Evolutionary conservation across 2,113 vertebrate species (phyloP), one percentile per base, ranked within the genome.

Genomic region (Microtus oregoni): DNA sequence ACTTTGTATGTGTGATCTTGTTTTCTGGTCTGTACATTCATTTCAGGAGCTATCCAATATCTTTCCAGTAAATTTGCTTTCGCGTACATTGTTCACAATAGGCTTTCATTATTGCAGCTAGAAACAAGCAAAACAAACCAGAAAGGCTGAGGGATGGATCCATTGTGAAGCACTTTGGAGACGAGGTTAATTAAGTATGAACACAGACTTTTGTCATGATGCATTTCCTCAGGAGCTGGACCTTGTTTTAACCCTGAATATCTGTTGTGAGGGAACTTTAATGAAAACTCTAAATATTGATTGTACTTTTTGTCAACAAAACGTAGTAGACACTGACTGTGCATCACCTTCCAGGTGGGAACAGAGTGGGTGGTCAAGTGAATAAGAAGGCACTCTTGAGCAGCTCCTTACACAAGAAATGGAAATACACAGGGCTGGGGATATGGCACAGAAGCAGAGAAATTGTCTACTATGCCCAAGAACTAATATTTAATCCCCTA

Each of bases 51-150:
- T 85, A 70, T 26, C 22, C 70, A 78, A n/a, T 91, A 65, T 91
- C n/a, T 95, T 95, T 95, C 52, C 82, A 95, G 55, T 77, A 92
- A 92, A 92, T 91, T 92, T 98, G 73, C 30, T 91, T 90, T 67
- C 70, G 73, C 52, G 92, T 89, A 75, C 44, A 58, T 91, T 52
- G 22, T 61, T 41, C 12, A 28, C 81, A 82, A 86, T 50, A 90
- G 58, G 35, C 58, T 97, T 96, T 96, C 96, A 92, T 91, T 94
- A 73, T 94, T 94, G 61, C 67, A 94, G 76, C 58, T 41, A 50
- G 90, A 92, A 67, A 30, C 35, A 90, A 77, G 47, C 67, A 86
- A 83, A 93, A 70, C 22, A 79, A 90, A 94, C 72, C 65, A 75
- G 65, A 44, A 78, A 91, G 61, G 9, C 87, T 68, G 63, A 92